phyloP scores from a whole-genome alignment of 2,113 vertebrate species.

The Neolamprologus cancellatus region DNA sequence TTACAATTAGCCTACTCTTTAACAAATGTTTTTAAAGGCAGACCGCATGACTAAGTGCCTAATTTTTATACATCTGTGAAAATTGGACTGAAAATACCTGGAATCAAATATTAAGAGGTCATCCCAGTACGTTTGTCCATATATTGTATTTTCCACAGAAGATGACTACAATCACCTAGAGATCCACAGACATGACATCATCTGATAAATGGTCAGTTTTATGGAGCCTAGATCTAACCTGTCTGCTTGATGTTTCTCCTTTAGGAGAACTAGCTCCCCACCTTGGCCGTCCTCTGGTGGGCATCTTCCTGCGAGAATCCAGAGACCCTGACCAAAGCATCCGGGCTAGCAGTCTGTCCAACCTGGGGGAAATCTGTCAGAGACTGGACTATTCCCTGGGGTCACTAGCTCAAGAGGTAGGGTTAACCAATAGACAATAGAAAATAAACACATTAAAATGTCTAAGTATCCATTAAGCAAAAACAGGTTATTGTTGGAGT shows the following conservation, averaged over 20 bases:
- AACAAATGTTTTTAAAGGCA: background rate
- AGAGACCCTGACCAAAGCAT: slow-evolving; percentile 73
- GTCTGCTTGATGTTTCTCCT: background rate
- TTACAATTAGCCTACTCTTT: background rate
- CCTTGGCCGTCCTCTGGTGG: slow-evolving; percentile 77
- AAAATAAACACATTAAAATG: background rate
- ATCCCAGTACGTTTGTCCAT: background rate
- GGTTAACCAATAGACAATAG: background rate
- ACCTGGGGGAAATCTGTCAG: slow-evolving; percentile 90
- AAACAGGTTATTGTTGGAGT: background rate
- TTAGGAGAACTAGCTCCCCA: slow-evolving; percentile 84
- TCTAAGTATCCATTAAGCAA: background rate
- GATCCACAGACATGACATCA: background rate
- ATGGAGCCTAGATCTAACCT: background rate
- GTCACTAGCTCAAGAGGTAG: slow-evolving; percentile 72
- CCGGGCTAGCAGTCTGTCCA: slow-evolving; percentile 89
- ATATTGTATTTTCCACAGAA: background rate
- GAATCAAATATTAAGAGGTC: background rate
- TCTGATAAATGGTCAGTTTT: background rate
- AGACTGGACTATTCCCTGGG: slow-evolving; percentile 82
- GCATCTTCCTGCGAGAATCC: slow-evolving; percentile 78
- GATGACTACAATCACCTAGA: background rate
- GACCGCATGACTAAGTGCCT: background rate
- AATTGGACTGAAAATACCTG: background rate
- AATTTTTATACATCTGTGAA: background rate